Evolutionary conservation across 2,113 vertebrate species (phyloP).

Genomic region (Struthidea cinerea): DNA sequence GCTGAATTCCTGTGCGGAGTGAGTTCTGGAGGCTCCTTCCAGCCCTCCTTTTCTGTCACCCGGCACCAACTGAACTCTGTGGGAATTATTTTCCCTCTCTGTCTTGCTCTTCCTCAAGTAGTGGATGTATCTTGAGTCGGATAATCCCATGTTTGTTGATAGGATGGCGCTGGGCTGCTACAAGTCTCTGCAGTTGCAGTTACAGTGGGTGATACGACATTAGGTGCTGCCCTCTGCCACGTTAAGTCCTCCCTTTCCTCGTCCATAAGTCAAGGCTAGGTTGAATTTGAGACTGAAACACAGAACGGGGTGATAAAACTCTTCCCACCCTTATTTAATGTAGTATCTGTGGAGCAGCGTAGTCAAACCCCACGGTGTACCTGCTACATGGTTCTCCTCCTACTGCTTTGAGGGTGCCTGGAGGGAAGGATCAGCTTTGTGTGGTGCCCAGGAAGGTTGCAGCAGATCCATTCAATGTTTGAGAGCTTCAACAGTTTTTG

Average conservation of each 20-base stretch:
- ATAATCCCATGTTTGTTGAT: not conserved
- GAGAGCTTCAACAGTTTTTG: not conserved
- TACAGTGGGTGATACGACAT: accelerated
- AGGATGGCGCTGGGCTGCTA: not conserved
- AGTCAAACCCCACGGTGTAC: not conserved
- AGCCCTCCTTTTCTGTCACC: not conserved
- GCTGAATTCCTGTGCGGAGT: not conserved
- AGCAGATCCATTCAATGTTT: not conserved
- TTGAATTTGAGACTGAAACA: not conserved
- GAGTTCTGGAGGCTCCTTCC: not conserved
- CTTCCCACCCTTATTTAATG: not conserved
- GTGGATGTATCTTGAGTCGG: not conserved
- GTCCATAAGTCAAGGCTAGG: not conserved
- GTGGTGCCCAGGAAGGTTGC: not conserved
- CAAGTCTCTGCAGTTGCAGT: not conserved
- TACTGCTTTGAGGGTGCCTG: not conserved
- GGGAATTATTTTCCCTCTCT: not conserved
- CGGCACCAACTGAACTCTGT: not conserved
- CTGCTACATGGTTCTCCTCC: not conserved
- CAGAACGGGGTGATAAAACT: accelerated
- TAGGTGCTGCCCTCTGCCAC: not conserved
- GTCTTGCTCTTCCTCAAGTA: not conserved
- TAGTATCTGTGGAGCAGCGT: not conserved
- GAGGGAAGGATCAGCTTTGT: not conserved
- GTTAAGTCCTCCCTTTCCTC: not conserved